Base-by-base conservation (phyloP, 2,888 invertebrate species). In the Argyresthia albistria region DNA sequence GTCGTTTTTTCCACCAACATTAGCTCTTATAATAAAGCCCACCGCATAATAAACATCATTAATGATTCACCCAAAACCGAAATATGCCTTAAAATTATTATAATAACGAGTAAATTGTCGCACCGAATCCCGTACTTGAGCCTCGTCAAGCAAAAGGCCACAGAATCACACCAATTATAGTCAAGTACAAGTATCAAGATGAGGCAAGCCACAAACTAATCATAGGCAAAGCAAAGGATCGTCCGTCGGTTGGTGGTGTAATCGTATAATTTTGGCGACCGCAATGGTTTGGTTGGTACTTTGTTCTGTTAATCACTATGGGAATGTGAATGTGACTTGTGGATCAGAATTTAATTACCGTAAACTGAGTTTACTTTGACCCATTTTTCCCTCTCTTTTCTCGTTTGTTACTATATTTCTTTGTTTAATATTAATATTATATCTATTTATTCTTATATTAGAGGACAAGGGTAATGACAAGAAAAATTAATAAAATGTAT, bases 241-340 rank as follows among this genome's bases (percentile, higher is more conserved):
- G 25, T 10, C 3, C 14, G 37, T 10, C 3, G 15, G 45, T 45
- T 45, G 9, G 36, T 14, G 6, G 4, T 48, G 48, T 48, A 48
- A 37, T 48, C 36, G 10, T 48, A 48, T 48, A 37, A 48, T 48
- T 48, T 48, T 48, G 35, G 48, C 48, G 48, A 48, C 48, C 48
- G 37, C 48, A 48, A 48, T 37, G 35, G 15, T 48, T 15, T 47
- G 47, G 35, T 15, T 47, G 47, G 35, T 47, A 47, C 36, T 47
- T 25, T 47, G 25, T 25, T 25, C 25, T 25, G 25, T 25, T 25
- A 25, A 12, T 42, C 11, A 11, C 12, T 39, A n/a, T 39, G 42
- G 11, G 12, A 42, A 42, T 42, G 6, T 11, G 6, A 42, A 42
- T 25, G 25, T 25, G 25, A 2, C 25, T 25, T 25, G 25, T 25